Percentiles rank a stretch among this genome's conserved stretches.
These are phyloP conservation scores for Synanthedon andrenaeformis DNA, from an alignment of 2,888 invertebrate species.

Conservation along the genomic window DNA sequence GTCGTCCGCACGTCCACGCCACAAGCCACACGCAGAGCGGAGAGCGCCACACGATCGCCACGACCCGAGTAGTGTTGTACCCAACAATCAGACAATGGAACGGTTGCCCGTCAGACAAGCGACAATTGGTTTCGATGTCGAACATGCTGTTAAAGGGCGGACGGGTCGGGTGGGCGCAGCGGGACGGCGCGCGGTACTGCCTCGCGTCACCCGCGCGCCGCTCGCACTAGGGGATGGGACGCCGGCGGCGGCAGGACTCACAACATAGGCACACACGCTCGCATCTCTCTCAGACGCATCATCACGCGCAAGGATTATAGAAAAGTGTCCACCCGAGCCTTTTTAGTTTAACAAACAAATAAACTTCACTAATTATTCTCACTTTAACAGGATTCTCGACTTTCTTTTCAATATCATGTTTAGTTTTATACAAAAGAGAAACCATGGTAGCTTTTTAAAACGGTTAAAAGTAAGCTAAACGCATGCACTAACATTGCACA, in stretches of 20 bases:
- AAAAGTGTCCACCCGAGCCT: slow-evolving; percentile 54
- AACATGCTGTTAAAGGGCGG: slow-evolving; percentile 68
- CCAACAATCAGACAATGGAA: slow-evolving; percentile 73
- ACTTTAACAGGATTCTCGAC: slow-evolving; percentile 16
- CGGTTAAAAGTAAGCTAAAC: slow-evolving; percentile 38
- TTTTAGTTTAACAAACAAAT: background rate
- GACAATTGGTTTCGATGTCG: slow-evolving; percentile 67
- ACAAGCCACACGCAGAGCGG: slow-evolving; percentile 42
- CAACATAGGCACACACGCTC: background rate
- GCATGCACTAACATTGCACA: slow-evolving; percentile 53
- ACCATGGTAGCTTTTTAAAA: slow-evolving; percentile 42
- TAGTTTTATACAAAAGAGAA: slow-evolving; percentile 40
- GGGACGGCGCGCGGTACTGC: slow-evolving; percentile 28
- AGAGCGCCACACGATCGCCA: slow-evolving; percentile 67
- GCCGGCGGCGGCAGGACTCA: slow-evolving; percentile 7
- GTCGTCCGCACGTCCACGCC: slow-evolving; percentile 18
- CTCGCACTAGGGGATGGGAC: slow-evolving; percentile 19
- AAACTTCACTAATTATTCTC: slow-evolving; percentile 20
- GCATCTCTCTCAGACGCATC: slow-evolving; percentile 1
- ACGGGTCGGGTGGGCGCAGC: slow-evolving; percentile 39
- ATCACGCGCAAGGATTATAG: slow-evolving; percentile 5
- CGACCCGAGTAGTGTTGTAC: slow-evolving; percentile 72
- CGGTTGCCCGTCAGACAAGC: slow-evolving; percentile 73
- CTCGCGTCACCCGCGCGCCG: slow-evolving; percentile 27
- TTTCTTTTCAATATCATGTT: slow-evolving; percentile 22